These are phyloP conservation scores for Aradus depressus DNA, from an alignment of 2,888 invertebrate genomes.

Conservation along the genomic window DNA sequence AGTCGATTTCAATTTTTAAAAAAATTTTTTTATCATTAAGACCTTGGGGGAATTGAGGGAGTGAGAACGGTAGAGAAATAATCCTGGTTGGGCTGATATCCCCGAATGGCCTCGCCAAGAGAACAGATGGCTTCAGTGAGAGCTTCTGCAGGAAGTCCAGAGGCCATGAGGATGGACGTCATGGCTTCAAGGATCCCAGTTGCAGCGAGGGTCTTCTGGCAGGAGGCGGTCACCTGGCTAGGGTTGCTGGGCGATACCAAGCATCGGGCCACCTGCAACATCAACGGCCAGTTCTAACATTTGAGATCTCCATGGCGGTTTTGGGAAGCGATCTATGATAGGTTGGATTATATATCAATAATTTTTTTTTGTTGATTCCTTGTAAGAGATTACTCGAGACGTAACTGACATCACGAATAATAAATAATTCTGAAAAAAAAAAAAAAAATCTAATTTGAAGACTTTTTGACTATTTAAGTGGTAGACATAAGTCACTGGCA, in stretches of 20 bases:
- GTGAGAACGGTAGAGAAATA: slow-evolving; percentile 82
- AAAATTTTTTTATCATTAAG: not conserved
- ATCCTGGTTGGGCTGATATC: slow-evolving; percentile 82
- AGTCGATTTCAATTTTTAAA: not conserved
- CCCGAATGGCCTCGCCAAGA: slow-evolving; percentile 87
- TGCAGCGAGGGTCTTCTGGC: slow-evolving; percentile 80
- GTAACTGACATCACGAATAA: no score
- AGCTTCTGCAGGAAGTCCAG: slow-evolving; percentile 92
- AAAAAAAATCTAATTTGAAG: no score
- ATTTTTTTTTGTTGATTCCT: no score
- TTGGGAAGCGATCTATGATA: no score
- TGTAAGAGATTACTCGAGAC: no score
- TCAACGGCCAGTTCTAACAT: no score
- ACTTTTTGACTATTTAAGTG: no score
- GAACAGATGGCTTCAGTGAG: slow-evolving; percentile 92
- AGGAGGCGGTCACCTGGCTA: slow-evolving; percentile 58
- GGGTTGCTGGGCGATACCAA: slow-evolving; percentile 91
- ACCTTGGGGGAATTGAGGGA: slow-evolving; percentile 80
- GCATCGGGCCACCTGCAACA: slow-evolving; percentile 52
- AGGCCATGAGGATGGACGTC: slow-evolving; percentile 87
- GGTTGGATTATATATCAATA: no score
- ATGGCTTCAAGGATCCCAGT: slow-evolving; percentile 71
- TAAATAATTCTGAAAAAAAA: no score
- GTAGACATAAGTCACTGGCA: no score
- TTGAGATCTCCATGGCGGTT: no score